Evolutionary conservation across 2,113 vertebrate genomes (phyloP).

Genomic region (Chloroceryle aenea): DNA sequence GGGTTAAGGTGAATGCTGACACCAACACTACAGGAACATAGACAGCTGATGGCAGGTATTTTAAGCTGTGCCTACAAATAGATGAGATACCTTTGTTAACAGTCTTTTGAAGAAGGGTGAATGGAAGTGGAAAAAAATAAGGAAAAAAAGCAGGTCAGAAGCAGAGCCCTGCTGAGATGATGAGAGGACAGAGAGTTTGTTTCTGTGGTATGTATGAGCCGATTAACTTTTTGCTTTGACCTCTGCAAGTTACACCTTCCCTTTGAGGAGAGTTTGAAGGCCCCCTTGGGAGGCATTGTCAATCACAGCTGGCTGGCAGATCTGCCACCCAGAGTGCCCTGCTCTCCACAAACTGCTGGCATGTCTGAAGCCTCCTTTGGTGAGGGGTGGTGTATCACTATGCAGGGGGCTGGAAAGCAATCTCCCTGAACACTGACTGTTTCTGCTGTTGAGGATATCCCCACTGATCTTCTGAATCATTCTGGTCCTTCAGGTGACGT

Average conservation of each 20-base stretch:
- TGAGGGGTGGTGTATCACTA: background rate
- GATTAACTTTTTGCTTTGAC: slow-evolving; percentile 1
- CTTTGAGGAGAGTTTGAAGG: background rate
- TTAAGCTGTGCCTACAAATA: background rate
- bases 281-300: background rate
- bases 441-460: background rate
- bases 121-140: background rate
- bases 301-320: fast-evolving
- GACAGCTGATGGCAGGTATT: background rate
- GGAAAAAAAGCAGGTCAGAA: background rate
- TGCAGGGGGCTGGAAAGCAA: background rate
- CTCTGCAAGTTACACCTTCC: background rate
- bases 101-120: background rate
- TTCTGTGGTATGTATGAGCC: background rate
- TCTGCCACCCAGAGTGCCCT: background rate
- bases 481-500: background rate
- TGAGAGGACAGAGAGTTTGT: background rate
- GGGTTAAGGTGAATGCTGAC: background rate
- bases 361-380: background rate
- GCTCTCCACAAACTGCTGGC: fast-evolving
- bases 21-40: background rate
- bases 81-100: background rate
- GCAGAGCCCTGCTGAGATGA: background rate
- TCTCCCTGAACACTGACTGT: background rate
- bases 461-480: background rate